Evolutionary conservation across 2,888 invertebrate genomes (phyloP), one percentile per base, ranked within the genome.

Genomic region (Asteroscopus sphinx): DNA sequence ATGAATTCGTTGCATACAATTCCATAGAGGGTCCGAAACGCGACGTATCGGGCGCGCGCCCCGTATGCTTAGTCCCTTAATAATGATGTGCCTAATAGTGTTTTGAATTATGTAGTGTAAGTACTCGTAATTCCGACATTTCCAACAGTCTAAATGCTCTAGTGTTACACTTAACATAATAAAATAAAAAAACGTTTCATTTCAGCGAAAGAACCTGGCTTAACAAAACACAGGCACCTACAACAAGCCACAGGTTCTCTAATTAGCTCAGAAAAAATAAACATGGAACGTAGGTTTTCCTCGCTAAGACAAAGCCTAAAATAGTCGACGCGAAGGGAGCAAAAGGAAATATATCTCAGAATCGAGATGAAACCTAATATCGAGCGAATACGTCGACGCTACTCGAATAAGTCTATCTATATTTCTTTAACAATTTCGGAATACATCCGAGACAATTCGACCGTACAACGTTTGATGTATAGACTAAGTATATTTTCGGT

Each of bases 351-450:
- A 51, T 68, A 12, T 49, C 46, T 28, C 39, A 25, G 36, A 48
- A 52, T 73, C 41, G 47, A 56, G 46, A 66, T 53, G 58, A 55
- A 72, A 47, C 42, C 47, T 32, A 68, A 68, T 53, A 59, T 47
- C 53, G 58, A 52, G 40, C 55, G 56, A 53, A 63, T 63, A 54
- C 28, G 17, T 51, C 46, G 35, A n/a, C 12, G 55, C 46, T 39
- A 44, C 70, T 63, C 21, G 56, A 51, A 63, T 42, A 46, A 63
- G 26, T 63, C 33, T 48, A 26, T 52, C 39, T 36, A 45, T 49
- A 53, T 68, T 41, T 44, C 68, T 62, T 46, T 17, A 54, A 58
- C 63, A 36, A 54, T 63, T 68, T 44, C 39, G 1, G 57, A 46
- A 55, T 53, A 47, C 44, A 37, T 30, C 30, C n/a, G 45, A 62